These are phyloP conservation scores for Paramuricea clavata DNA, from an alignment of 92 coral and sea anemone genomes.

Conservation along the genomic window DNA sequence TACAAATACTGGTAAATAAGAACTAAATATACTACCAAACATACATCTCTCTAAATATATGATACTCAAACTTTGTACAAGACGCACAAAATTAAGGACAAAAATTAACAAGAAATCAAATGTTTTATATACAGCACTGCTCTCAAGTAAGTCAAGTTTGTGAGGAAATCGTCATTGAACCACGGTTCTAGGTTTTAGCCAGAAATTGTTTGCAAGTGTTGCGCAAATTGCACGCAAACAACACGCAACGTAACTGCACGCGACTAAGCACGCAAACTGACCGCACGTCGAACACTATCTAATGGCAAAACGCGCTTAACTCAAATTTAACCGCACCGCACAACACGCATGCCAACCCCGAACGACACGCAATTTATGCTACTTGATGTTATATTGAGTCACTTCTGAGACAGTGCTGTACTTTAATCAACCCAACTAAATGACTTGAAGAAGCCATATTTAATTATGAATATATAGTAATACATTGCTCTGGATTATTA, in stretches of 20 bases:
- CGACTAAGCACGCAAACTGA: background rate
- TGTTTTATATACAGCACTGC: background rate
- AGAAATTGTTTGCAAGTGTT: background rate
- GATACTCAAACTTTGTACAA: constrained; percentile 3
- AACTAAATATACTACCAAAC: background rate
- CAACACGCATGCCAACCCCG: too few species aligned
- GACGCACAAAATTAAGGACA: constrained; percentile 19
- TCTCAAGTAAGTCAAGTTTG: background rate
- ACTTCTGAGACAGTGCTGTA: background rate
- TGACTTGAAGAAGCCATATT: background rate
- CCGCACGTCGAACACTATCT: background rate
- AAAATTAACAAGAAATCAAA: constrained; percentile 7
- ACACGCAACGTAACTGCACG: too few species aligned
- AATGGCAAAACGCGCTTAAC: background rate
- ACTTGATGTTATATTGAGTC: background rate
- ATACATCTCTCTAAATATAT: constrained; percentile 31
- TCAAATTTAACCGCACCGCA: background rate
- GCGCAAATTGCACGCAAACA: too few species aligned
- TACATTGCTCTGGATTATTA: constrained; percentile 32
- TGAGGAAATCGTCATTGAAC: background rate
- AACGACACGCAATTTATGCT: too few species aligned
- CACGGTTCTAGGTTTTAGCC: background rate
- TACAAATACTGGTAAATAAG: constrained; percentile 43
- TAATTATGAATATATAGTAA: constrained; percentile 24
- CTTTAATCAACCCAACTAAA: background rate